phyloP scores from a whole-genome alignment of 2,797 vertebrate species.

The Nothura maculosa region DNA sequence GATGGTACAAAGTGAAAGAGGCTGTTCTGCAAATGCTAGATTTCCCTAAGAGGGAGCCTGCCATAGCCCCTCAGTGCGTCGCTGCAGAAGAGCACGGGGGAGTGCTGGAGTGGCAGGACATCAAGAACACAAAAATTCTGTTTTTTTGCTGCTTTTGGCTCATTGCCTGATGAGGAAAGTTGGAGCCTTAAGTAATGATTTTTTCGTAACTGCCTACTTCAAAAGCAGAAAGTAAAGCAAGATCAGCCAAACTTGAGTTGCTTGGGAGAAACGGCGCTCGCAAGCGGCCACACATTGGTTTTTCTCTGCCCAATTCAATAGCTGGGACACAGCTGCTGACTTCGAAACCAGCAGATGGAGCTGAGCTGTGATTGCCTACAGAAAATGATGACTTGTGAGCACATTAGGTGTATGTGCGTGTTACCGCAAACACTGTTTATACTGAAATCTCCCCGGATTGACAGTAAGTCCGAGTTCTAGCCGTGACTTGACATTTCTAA shows the following conservation, averaged over 20 bases:
- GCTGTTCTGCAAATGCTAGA: too few relatives aligned
- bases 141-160: not conserved
- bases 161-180: not conserved
- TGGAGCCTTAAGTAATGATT: not conserved
- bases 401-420: not conserved
- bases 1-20: not conserved
- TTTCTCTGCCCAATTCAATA: constrained; percentile 43
- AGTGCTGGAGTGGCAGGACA: not conserved
- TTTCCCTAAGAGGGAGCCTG: not conserved
- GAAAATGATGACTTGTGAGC: not conserved
- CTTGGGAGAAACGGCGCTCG: not conserved
- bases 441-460: constrained; percentile 20
- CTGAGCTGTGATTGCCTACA: constrained; percentile 5
- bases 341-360: constrained; percentile 44
- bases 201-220: not conserved
- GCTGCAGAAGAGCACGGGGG: not conserved
- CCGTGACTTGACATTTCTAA: not conserved
- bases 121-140: not conserved
- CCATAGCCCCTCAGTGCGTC: not conserved
- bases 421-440: not conserved
- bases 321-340: constrained; percentile 35
- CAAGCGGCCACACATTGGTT: not conserved
- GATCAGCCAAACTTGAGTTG: not conserved
- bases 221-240: not conserved
- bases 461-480: constrained; percentile 15